phyloP scores from a whole-genome alignment of 2,888 invertebrate species.

The Anoncus sp. region DNA sequence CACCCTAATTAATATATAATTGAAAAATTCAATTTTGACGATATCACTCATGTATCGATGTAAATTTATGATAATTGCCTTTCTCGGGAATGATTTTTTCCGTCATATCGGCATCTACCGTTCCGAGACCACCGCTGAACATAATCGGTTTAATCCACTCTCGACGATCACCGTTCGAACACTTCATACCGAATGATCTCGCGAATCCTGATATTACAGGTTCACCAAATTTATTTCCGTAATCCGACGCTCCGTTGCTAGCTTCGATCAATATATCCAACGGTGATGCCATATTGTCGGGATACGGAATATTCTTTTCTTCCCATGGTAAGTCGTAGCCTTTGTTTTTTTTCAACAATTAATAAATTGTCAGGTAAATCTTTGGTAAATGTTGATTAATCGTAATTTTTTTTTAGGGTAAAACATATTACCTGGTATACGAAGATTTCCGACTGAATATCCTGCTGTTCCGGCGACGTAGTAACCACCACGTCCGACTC shows the following conservation, averaged over 20 bases:
- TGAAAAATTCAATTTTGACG: neutral
- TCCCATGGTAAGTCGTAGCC: slow-evolving; percentile 96
- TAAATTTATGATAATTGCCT: slow-evolving; percentile 83
- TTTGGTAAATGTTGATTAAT: neutral
- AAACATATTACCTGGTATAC: slow-evolving; percentile 89
- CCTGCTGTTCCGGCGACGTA: slow-evolving; percentile 98
- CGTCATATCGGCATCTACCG: slow-evolving; percentile 93
- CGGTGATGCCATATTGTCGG: slow-evolving; percentile 95
- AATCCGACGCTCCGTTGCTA: slow-evolving; percentile 99
- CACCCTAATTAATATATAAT: neutral
- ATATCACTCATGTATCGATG: neutral
- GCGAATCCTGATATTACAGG: slow-evolving; percentile 96
- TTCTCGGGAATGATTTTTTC: slow-evolving; percentile 90
- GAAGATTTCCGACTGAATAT: slow-evolving; percentile 97
- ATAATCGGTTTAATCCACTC: slow-evolving; percentile 99
- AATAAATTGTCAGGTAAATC: neutral
- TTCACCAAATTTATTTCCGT: slow-evolving; percentile 99
- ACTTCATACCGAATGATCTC: slow-evolving; percentile 93
- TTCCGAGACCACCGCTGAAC: slow-evolving; percentile 98
- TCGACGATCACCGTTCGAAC: slow-evolving; percentile 87
- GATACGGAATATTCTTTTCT: slow-evolving; percentile 87
- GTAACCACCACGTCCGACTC: slow-evolving; percentile 96
- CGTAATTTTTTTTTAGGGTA: neutral
- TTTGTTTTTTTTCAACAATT: slow-evolving; percentile 76
- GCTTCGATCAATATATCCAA: slow-evolving; percentile 96